Conservation (phyloP, 2,797 vertebrate species). For the Oceanodroma leucorhoa region DNA sequence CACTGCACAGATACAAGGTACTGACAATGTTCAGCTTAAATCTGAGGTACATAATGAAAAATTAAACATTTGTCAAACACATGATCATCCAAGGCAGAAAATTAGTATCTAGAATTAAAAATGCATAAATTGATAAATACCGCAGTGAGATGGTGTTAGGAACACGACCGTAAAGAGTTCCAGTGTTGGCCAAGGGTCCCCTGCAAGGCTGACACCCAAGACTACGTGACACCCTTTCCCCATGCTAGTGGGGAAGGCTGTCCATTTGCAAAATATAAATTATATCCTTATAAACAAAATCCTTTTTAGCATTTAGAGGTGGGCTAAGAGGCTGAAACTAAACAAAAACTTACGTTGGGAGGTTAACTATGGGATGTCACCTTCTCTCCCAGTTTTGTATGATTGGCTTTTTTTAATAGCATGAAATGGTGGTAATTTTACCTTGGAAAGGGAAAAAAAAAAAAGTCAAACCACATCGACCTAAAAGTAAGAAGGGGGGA, state of each 20-base stretch:
- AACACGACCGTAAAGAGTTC: not conserved
- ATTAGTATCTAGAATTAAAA: not conserved
- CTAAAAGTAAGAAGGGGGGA: slow-evolving; percentile 3
- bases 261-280: not conserved
- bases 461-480: not conserved
- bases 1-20: not conserved
- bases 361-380: not conserved
- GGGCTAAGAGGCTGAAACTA: not conserved
- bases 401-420: not conserved
- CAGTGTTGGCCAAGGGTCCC: not conserved
- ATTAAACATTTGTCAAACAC: not conserved
- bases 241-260: not conserved
- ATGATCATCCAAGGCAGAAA: not conserved
- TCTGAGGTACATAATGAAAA: not conserved
- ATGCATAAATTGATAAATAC: not conserved
- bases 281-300: not conserved
- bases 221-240: not conserved
- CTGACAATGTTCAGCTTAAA: not conserved
- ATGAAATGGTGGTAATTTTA: slow-evolving; percentile 27
- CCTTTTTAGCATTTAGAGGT: not conserved
- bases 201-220: not conserved
- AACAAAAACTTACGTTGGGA: not conserved
- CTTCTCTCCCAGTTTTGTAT: not conserved
- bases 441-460: not conserved
- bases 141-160: not conserved